Conservation (phyloP, 2,888 invertebrate genomes). For the Chaitophorus viminalis region DNA sequence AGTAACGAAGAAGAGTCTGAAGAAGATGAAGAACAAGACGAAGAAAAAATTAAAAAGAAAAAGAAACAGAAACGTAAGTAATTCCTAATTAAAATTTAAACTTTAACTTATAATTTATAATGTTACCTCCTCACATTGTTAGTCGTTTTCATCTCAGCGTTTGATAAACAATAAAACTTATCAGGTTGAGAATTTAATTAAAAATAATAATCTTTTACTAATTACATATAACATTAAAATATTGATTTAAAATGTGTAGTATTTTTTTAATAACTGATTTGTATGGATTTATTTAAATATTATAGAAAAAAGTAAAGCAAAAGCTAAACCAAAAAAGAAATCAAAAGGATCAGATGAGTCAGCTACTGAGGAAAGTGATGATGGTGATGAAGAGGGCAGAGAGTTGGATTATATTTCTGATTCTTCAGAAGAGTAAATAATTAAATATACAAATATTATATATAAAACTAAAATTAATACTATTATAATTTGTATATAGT, state of each 20-base stretch:
- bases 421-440: slow-evolving; percentile 76
- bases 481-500: slow-evolving; percentile 67
- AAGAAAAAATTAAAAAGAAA: slow-evolving; percentile 70
- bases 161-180: too few relatives aligned
- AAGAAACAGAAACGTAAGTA: slow-evolving; percentile 75
- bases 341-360: slow-evolving; percentile 87
- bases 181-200: too few relatives aligned
- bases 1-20: slow-evolving; percentile 79
- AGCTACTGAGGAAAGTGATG: slow-evolving; percentile 95
- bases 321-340: slow-evolving; percentile 76
- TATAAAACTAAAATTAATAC: not conserved
- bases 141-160: too few relatives aligned
- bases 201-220: too few relatives aligned
- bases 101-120: too few relatives aligned
- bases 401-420: slow-evolving; percentile 95
- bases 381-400: slow-evolving; percentile 94
- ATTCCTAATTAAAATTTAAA: not conserved
- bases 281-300: slow-evolving; percentile 17
- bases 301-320: slow-evolving; percentile 62
- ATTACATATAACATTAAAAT: too few relatives aligned
- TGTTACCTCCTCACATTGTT: too few relatives aligned
- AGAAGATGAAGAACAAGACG: slow-evolving; percentile 74
- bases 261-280: too few relatives aligned
- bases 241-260: too few relatives aligned
- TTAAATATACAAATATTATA: not conserved